Conservation (phyloP, 2,113 vertebrate genomes). For the Acanthochromis polyacanthus region DNA sequence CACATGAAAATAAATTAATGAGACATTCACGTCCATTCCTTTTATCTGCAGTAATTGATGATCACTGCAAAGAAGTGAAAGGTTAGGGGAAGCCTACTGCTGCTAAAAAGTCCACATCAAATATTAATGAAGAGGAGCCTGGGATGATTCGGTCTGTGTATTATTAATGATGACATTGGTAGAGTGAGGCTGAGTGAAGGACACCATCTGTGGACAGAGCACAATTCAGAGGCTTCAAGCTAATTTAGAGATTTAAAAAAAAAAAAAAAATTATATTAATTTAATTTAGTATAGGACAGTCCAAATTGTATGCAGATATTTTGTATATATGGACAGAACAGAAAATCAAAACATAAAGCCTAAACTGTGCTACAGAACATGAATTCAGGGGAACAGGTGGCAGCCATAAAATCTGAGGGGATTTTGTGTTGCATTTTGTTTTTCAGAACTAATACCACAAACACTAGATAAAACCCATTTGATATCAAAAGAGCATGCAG, state of each 20-base stretch:
- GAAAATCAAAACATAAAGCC: conserved; percentile 1
- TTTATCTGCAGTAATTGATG: conserved; percentile 56
- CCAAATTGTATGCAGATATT: conserved; percentile 1
- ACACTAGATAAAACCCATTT: not conserved
- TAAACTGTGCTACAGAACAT: not conserved
- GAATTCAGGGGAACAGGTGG: conserved; percentile 19
- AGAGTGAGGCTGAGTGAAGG: conserved; percentile 60
- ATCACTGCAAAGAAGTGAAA: conserved; percentile 44
- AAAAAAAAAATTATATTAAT: no score
- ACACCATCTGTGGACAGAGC: conserved; percentile 26
- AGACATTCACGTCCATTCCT: conserved; percentile 31
- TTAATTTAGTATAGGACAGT: not conserved
- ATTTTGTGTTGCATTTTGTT: conserved; percentile 12
- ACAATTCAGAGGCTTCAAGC: not conserved
- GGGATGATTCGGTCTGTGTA: conserved; percentile 50
- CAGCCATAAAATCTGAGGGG: not conserved
- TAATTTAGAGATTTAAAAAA: conserved; percentile 5
- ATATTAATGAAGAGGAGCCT: conserved; percentile 63
- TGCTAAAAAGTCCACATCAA: conserved; percentile 64
- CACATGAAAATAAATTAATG: conserved; percentile 39
- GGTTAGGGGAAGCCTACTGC: conserved; percentile 62
- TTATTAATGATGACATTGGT: conserved; percentile 64
- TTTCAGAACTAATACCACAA: conserved; percentile 27
- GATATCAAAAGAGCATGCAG: conserved; percentile 22
- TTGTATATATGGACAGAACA: not conserved